Percentiles rank a stretch among this genome's conserved stretches.
phyloP scores from a whole-genome alignment of 2,113 vertebrate species.

The Chauna torquata region DNA sequence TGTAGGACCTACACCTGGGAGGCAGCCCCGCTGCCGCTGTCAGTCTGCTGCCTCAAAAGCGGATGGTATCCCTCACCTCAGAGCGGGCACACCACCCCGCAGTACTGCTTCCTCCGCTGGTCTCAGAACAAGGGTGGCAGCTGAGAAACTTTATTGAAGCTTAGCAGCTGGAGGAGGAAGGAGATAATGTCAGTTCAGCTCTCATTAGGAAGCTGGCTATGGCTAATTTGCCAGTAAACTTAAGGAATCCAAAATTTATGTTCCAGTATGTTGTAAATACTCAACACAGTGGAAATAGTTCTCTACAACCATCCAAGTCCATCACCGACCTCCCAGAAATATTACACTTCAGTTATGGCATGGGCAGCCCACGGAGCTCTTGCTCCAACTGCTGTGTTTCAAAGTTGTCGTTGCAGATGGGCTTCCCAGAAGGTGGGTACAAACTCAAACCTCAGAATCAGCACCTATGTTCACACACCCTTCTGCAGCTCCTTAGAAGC shows the following conservation, averaged over 20 bases:
- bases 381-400: background rate
- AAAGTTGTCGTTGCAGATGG: background rate
- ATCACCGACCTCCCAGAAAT: background rate
- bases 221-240: background rate
- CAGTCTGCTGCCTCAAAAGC: background rate
- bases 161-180: background rate
- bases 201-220: background rate
- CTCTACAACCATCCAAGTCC: background rate
- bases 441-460: background rate
- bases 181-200: fast-evolving
- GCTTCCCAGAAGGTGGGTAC: fast-evolving
- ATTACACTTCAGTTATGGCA: background rate
- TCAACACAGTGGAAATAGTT: background rate
- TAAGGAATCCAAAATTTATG: background rate
- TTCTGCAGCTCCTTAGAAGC: background rate
- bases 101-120: background rate
- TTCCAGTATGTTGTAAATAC: background rate
- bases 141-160: background rate
- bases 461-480: fast-evolving
- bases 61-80: background rate
- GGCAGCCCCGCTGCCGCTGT: background rate
- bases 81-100: background rate
- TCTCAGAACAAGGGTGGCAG: background rate
- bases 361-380: background rate
- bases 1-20: background rate